These are phyloP conservation scores for Epistrophella euchroma DNA, from an alignment of 2,888 invertebrate species.

Conservation along the genomic window DNA sequence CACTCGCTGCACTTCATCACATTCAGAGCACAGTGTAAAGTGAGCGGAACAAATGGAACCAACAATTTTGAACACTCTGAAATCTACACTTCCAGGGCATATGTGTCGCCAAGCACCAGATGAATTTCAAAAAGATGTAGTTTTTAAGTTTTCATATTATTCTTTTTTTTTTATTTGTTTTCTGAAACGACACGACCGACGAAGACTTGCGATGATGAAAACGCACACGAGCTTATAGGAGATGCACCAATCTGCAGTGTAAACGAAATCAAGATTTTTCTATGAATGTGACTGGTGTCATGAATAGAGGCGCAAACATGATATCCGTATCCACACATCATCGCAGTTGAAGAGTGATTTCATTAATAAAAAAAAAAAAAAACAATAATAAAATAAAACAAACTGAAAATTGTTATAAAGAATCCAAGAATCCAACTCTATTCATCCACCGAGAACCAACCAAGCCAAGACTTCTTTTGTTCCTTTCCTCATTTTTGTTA, in stretches of 20 bases:
- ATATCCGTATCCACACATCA: slow-evolving; percentile 39
- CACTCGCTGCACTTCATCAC: slow-evolving; percentile 61
- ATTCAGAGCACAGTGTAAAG: slow-evolving; percentile 43
- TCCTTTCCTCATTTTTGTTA: background rate
- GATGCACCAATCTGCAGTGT: slow-evolving; percentile 58
- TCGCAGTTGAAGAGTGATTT: slow-evolving; percentile 39
- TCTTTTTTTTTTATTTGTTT: slow-evolving; percentile 18
- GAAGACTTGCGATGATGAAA: background rate
- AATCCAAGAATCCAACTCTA: slow-evolving; percentile 2
- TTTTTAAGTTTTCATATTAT: slow-evolving; percentile 27
- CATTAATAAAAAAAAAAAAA: slow-evolving; percentile 36
- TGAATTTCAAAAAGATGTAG: slow-evolving; percentile 63
- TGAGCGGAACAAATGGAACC: slow-evolving; percentile 61
- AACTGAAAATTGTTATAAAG: slow-evolving; percentile 19
- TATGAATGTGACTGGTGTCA: slow-evolving; percentile 33
- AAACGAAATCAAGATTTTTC: slow-evolving; percentile 66
- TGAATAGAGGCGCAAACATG: slow-evolving; percentile 47
- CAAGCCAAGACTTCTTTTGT: slow-evolving; percentile 28
- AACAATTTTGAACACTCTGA: slow-evolving; percentile 49
- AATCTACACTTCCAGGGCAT: slow-evolving; percentile 43
- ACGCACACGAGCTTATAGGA: background rate
- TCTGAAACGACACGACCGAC: background rate
- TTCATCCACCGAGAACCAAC: slow-evolving; percentile 4
- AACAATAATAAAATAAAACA: background rate
- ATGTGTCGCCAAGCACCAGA: slow-evolving; percentile 40